Evolutionary conservation across 1,140 invertebrate species (phyloP).

Genomic region (Drosophila dunni): DNA sequence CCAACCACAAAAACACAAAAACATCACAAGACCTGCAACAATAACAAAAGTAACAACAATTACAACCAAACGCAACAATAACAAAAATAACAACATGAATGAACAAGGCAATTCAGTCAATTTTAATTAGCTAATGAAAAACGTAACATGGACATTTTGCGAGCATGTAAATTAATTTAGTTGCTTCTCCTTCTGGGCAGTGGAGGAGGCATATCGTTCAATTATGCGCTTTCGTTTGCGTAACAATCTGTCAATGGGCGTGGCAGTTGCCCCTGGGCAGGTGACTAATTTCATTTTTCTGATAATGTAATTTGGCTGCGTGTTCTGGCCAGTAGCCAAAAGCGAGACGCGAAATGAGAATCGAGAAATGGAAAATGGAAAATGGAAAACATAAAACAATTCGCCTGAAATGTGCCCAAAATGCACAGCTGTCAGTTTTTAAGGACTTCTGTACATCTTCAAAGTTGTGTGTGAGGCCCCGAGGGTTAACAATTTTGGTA

Average conservation of each 20-base stretch:
- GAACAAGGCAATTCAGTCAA: conserved; percentile 48
- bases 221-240: conserved; percentile 23
- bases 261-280: conserved; percentile 35
- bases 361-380: neutral
- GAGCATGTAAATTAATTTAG: conserved; percentile 43
- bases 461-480: conserved; percentile 46
- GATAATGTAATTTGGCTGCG: conserved; percentile 61
- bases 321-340: conserved; percentile 3
- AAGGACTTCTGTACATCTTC: conserved; percentile 30
- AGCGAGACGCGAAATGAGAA: neutral
- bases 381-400: conserved; percentile 17
- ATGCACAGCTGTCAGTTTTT: conserved; percentile 48
- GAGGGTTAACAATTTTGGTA: conserved; percentile 36
- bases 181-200: neutral
- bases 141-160: conserved; percentile 40
- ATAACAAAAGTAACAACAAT: conserved; percentile 17
- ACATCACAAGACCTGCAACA: conserved; percentile 25
- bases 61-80: neutral
- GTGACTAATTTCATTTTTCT: conserved; percentile 53
- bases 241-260: conserved; percentile 38
- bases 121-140: conserved; percentile 60
- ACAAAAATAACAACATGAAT: conserved; percentile 20
- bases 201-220: conserved; percentile 10
- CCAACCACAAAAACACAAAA: conserved; percentile 3
- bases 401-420: conserved; percentile 35